A percentile compares a stretch with the other conserved stretches of the same genome.
Evolutionary conservation across 2,113 vertebrate genomes (phyloP).

Genomic region (Triplophysa siluroides): DNA sequence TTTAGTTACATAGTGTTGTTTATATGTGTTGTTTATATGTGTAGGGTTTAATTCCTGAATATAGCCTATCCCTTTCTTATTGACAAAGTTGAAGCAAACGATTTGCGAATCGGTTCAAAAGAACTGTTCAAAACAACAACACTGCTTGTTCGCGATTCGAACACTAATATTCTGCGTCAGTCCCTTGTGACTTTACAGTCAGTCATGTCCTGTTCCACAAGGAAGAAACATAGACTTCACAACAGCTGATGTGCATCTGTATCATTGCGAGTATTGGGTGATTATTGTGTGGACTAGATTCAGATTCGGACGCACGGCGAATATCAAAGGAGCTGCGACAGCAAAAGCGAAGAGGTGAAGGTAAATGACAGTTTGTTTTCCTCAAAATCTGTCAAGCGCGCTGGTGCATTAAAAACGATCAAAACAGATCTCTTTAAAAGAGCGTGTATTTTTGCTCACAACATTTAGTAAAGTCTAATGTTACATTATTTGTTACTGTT

Average conservation of each 20-base stretch:
- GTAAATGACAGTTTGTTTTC: constrained; percentile 13
- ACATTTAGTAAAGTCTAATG: not conserved
- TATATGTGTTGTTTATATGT: not conserved
- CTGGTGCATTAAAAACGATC: not conserved
- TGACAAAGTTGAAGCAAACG: not conserved
- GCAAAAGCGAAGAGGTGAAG: not conserved
- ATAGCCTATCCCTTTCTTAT: no score
- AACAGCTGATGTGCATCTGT: constrained; percentile 45
- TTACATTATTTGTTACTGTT: not conserved
- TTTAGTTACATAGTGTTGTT: not conserved
- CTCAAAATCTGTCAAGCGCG: not conserved
- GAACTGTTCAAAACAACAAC: not conserved
- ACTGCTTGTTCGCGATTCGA: not conserved
- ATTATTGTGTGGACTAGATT: not conserved
- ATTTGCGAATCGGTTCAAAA: not conserved
- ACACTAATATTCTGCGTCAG: constrained; percentile 49
- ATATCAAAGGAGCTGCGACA: not conserved
- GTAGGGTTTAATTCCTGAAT: no score
- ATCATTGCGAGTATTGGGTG: constrained; percentile 7
- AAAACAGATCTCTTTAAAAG: not conserved
- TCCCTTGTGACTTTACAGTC: constrained; percentile 61
- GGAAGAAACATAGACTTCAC: constrained; percentile 28
- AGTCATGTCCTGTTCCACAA: constrained; percentile 61
- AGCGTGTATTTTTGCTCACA: not conserved
- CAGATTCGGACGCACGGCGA: not conserved